Base-by-base conservation (phyloP, 2,797 vertebrate species). In the Phrynocephalus forsythii region DNA sequence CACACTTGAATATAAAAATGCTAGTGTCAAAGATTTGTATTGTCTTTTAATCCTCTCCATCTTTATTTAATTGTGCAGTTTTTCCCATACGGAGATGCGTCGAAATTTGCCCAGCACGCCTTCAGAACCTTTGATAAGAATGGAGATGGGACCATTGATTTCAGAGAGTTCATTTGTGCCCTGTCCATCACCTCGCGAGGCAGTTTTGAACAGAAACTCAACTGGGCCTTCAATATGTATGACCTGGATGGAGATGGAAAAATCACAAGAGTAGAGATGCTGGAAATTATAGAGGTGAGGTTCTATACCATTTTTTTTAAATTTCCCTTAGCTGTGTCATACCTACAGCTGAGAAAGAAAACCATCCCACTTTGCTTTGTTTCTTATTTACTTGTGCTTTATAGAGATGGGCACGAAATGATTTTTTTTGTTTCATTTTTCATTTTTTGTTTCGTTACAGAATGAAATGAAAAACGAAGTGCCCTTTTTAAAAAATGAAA, bases 221-320 rank as follows among this genome's bases (percentile, higher is more conserved):
- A 99, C 97, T 99, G 99, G 99, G 99, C 99, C 94, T 99, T 99
- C 97, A 99, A 99, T 96, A 99, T 99, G 99, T 99, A 99, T 0
- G 99, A 99, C 95, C 96, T 99, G 96, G 99, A 99, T 24, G 99
- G 99, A 0, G 99, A 99, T 11, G 99, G 99, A 92, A 99, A 99
- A 97, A 99, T 99, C 96, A 99, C 99, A 93, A 95, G 99, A 94
- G 98, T 99, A 96, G 99, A 99, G 96, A 99, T 99, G 99, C 97
- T 99, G 96, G 99, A 99, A 97, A 99, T 99, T 93, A 99, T 99
- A 79, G 99, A 99, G 98, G 99, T 99, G 93, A 96, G 97, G 79
- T 30, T 67, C 79, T 24, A 44, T 9, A 15, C 6, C 7, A 11
- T 38, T 71, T 84, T 63, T 33, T 63, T 33, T 52, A 10, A 69